These are phyloP conservation scores for Papilio polyxenes DNA, from an alignment of 1,140 invertebrate species.

Conservation along the genomic window DNA sequence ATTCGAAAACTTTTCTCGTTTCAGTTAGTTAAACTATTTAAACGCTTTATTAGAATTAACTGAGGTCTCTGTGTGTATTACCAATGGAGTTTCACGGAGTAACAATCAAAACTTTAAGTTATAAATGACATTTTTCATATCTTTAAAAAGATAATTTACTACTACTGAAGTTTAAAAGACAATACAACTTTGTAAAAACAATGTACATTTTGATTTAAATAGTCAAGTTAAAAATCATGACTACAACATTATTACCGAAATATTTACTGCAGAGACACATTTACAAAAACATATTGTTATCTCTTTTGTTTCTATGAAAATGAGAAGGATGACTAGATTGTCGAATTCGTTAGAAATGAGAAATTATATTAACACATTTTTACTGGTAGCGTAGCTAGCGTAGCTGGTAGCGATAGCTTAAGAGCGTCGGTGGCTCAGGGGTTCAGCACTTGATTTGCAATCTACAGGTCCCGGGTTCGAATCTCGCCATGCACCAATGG, in stretches of 20 bases:
- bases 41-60: conserved; percentile 2
- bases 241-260: background rate
- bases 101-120: conserved; percentile 17
- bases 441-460: too few species aligned
- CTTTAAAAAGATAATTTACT: background rate
- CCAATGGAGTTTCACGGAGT: background rate
- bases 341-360: too few species aligned
- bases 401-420: too few species aligned
- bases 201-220: background rate
- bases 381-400: too few species aligned
- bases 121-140: background rate
- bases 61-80: background rate
- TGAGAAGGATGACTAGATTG: too few species aligned
- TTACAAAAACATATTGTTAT: too few species aligned
- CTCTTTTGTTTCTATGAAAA: too few species aligned
- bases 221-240: background rate
- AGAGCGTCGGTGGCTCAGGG: too few species aligned
- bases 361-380: too few species aligned
- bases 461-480: too few species aligned
- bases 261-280: background rate
- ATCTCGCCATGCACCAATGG: too few species aligned
- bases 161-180: background rate
- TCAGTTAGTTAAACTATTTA: conserved; percentile 1
- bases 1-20: conserved; percentile 8
- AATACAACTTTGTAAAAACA: background rate